These are phyloP conservation scores for Aquatica leii DNA, from an alignment of 2,888 invertebrate genomes.

Conservation along the genomic window DNA sequence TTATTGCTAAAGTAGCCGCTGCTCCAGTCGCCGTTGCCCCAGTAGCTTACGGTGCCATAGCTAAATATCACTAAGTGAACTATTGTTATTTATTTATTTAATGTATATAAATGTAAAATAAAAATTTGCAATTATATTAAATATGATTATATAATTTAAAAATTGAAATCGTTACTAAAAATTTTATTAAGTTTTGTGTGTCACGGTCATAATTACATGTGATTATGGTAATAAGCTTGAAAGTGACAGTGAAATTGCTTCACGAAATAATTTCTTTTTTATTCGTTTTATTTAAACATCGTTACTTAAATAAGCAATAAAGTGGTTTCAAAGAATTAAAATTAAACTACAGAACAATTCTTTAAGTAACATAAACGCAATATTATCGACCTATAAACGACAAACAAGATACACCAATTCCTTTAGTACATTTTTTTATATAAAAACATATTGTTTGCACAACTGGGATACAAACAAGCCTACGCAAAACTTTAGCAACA, in stretches of 20 bases:
- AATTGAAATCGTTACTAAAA: background rate
- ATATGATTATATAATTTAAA: background rate
- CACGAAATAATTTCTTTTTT: background rate
- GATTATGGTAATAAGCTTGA: slow-evolving; percentile 21
- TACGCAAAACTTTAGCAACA: no score
- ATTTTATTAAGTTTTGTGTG: slow-evolving; percentile 15
- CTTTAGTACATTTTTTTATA: no score
- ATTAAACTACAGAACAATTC: no score
- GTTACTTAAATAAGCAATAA: no score
- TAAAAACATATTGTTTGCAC: no score
- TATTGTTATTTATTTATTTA: slow-evolving; percentile 24
- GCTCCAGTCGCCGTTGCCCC: slow-evolving; percentile 43
- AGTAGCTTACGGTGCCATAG: slow-evolving; percentile 53
- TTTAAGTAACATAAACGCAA: no score
- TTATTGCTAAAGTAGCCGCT: slow-evolving; percentile 57
- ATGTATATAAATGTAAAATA: slow-evolving; percentile 29
- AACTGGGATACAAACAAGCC: no score
- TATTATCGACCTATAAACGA: no score
- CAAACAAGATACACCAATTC: no score
- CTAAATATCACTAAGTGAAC: slow-evolving; percentile 53
- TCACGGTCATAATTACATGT: slow-evolving; percentile 31
- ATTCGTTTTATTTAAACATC: no score
- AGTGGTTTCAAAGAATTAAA: no score
- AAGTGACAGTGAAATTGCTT: slow-evolving; percentile 31
- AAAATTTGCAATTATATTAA: background rate